Evolutionary conservation across 2,113 vertebrate genomes (phyloP).

Genomic region (Leptodactylus fuscus): DNA sequence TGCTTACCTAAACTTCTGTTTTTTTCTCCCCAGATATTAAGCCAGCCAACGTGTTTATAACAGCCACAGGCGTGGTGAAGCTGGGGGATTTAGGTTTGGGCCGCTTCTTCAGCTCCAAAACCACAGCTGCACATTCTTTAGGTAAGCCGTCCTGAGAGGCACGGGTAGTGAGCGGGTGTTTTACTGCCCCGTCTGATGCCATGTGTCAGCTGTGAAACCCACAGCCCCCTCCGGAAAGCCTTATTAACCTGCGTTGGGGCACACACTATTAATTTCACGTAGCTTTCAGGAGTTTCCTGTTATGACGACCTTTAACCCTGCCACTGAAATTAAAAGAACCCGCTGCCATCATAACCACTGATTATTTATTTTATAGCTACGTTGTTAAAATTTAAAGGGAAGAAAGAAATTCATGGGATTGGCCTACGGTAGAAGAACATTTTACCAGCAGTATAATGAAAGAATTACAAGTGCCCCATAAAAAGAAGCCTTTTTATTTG

Average conservation of each 20-base stretch:
- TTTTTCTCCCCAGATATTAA: slow-evolving; percentile 85
- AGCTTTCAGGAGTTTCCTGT: slow-evolving; percentile 58
- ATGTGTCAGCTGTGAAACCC: slow-evolving; percentile 70
- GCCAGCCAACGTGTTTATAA: slow-evolving; percentile 98
- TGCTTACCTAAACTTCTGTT: slow-evolving; percentile 2
- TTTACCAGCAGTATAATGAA: slow-evolving; percentile 31
- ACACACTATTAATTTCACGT: slow-evolving; percentile 60
- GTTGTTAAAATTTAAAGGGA: slow-evolving; percentile 60
- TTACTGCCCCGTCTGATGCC: slow-evolving; percentile 72
- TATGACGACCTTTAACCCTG: slow-evolving; percentile 52
- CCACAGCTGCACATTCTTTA: slow-evolving; percentile 94
- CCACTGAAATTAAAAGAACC: slow-evolving; percentile 58
- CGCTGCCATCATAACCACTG: slow-evolving; percentile 59
- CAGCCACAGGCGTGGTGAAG: slow-evolving; percentile 96
- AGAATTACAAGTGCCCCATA: slow-evolving; percentile 47
- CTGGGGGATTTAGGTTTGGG: slow-evolving; percentile 95
- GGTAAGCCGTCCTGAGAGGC: slow-evolving; percentile 75
- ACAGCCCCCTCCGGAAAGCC: slow-evolving; percentile 63
- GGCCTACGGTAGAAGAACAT: slow-evolving; percentile 32
- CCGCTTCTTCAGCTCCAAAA: slow-evolving; percentile 98
- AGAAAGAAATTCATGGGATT: slow-evolving; percentile 54
- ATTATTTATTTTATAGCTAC: slow-evolving; percentile 65
- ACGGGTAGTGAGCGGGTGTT: slow-evolving; percentile 71
- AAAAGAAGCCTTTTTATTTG: slow-evolving; percentile 44
- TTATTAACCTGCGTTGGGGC: slow-evolving; percentile 59